Conservation (phyloP, 2,888 invertebrate species). For the Anthophora plumipes region DNA sequence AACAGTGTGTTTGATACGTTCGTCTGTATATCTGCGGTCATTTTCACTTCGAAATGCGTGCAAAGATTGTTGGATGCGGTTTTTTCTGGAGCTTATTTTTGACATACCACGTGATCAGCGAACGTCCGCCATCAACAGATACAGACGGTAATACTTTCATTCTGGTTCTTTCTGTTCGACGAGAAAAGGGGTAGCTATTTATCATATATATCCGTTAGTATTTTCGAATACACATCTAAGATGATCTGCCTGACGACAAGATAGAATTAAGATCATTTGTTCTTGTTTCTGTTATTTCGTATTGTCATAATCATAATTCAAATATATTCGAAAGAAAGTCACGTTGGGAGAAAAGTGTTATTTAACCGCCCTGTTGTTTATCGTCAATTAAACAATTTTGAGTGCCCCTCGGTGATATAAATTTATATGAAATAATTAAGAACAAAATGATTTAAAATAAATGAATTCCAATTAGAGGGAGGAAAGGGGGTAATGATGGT, state of each 20-base stretch:
- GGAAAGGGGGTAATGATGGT: no score
- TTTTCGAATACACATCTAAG: background rate
- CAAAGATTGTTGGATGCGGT: conserved; percentile 48
- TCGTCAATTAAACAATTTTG: background rate
- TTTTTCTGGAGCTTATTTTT: conserved; percentile 61
- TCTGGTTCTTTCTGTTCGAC: background rate
- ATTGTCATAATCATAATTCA: no score
- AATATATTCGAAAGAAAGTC: background rate
- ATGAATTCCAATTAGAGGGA: background rate
- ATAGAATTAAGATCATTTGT: background rate
- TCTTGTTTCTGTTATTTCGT: background rate
- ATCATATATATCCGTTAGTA: background rate
- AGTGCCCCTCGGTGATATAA: no score
- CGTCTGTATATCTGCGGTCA: background rate
- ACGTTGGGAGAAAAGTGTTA: background rate
- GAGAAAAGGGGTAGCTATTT: background rate
- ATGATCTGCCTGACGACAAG: background rate
- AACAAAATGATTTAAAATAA: background rate
- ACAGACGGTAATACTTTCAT: conserved; percentile 63
- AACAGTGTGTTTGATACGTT: conserved; percentile 34
- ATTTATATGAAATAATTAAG: background rate
- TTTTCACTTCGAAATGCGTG: conserved; percentile 40
- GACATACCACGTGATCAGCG: conserved; percentile 67
- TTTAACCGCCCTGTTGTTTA: background rate
- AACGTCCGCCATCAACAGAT: conserved; percentile 45